Evolutionary conservation across 2,797 vertebrate species (phyloP).

Genomic region (Spinus pinus): DNA sequence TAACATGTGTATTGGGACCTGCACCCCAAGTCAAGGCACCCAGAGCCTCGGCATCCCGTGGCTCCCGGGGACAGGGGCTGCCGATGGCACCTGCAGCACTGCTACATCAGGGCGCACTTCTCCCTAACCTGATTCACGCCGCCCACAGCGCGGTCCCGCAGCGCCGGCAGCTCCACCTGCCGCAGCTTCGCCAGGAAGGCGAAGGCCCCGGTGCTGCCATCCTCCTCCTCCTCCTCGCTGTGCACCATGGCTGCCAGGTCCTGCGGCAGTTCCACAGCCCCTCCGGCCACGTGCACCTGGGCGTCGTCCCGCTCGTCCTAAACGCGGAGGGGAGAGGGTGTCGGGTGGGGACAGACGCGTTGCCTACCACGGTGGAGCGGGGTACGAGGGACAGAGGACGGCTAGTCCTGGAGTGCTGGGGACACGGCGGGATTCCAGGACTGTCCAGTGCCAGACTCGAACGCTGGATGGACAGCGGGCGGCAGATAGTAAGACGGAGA

Average conservation of each 20-base stretch:
- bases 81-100: fast-evolving
- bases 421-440: neutral
- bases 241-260: constrained; percentile 76
- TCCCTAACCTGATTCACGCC: constrained; percentile 67
- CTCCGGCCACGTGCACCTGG: constrained; percentile 73
- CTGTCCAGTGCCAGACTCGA: neutral
- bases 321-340: fast-evolving
- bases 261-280: constrained; percentile 72
- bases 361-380: fast-evolving
- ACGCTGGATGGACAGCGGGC: neutral
- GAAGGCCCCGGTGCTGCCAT: constrained; percentile 45
- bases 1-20: fast-evolving
- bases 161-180: constrained; percentile 65
- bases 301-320: constrained; percentile 77
- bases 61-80: neutral
- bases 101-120: constrained; percentile 31
- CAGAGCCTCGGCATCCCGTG: fast-evolving
- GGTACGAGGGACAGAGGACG: fast-evolving
- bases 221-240: constrained; percentile 68
- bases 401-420: neutral
- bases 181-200: constrained; percentile 68
- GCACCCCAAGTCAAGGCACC: neutral
- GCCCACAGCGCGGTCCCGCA: constrained; percentile 70
- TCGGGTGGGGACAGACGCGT: fast-evolving
- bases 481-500: neutral